These are phyloP conservation scores for Odontophorus gujanensis DNA, from an alignment of 2,113 vertebrate species.

Conservation along the genomic window DNA sequence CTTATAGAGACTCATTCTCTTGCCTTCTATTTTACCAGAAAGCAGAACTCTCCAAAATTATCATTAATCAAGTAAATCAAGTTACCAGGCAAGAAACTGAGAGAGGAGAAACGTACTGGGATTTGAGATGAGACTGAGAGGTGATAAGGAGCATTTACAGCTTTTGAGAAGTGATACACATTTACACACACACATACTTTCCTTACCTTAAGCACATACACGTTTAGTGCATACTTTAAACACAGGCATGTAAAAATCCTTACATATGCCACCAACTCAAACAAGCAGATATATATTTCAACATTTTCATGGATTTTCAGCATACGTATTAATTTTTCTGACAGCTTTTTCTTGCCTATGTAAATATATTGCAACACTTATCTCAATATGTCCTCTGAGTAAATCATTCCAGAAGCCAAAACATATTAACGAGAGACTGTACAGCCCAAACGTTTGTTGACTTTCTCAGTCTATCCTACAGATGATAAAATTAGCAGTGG, in stretches of 20 bases:
- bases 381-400: not conserved
- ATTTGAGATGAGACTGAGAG: not conserved
- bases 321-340: not conserved
- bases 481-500: conserved; percentile 7
- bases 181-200: not conserved
- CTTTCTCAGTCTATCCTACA: conserved; percentile 38
- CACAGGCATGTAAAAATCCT: not conserved
- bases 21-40: not conserved
- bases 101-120: not conserved
- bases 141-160: not conserved
- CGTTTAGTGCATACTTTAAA: not conserved
- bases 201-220: not conserved
- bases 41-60: not conserved
- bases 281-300: not conserved
- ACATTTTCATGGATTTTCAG: not conserved
- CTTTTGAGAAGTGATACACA: not conserved
- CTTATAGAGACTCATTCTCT: not conserved
- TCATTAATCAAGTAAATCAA: not conserved
- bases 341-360: not conserved
- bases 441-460: not conserved
- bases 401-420: not conserved
- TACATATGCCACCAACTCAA: not conserved
- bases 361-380: not conserved
- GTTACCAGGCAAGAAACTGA: not conserved
- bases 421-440: not conserved